Conservation (phyloP, 2,113 vertebrate species). For the Atrichornis clamosus region DNA sequence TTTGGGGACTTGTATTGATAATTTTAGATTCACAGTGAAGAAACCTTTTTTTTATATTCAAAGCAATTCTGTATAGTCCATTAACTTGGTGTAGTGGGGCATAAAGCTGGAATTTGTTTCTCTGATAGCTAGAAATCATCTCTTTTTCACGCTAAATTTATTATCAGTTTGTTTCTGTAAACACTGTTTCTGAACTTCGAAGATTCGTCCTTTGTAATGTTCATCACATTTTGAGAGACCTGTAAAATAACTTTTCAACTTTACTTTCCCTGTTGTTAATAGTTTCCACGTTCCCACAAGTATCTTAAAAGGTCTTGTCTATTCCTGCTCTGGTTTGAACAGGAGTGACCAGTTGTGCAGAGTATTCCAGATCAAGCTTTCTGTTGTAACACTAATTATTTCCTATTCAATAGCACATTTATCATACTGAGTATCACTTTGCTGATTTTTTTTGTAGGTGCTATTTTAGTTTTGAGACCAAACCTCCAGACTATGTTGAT, state of each 20-base stretch:
- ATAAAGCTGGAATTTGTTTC: not conserved
- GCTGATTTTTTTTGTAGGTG: not conserved
- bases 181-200: not conserved
- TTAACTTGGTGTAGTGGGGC: not conserved
- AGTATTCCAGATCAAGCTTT: not conserved
- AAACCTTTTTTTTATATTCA: not conserved
- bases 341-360: not conserved
- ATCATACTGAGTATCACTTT: accelerated
- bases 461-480: not conserved
- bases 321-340: not conserved
- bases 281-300: not conserved
- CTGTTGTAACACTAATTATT: not conserved
- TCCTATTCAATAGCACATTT: not conserved
- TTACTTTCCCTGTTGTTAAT: accelerated
- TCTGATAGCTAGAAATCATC: not conserved
- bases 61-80: not conserved
- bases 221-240: not conserved
- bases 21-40: not conserved
- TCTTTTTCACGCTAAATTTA: not conserved
- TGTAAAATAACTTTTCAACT: not conserved
- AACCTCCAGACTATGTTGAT: not conserved
- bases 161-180: not conserved
- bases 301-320: not conserved
- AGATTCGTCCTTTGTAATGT: not conserved
- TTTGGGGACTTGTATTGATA: not conserved